Percentiles rank a stretch among this genome's conserved stretches.
Conservation (phyloP, 2,113 vertebrate genomes). For the Grantiella picta region DNA sequence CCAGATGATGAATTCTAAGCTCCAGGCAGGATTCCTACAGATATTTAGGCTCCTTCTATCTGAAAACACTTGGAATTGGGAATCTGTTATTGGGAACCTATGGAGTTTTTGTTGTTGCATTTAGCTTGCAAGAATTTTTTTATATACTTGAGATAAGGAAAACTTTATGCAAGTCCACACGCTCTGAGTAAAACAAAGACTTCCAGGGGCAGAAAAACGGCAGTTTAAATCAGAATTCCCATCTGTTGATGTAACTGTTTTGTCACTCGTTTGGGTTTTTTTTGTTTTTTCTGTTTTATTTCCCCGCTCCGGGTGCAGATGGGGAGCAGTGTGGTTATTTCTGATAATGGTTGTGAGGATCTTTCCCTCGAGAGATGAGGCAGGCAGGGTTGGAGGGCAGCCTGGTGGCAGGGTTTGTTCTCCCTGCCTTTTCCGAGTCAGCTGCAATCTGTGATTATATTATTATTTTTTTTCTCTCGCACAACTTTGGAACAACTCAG, state of each 20-base stretch:
- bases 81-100: fast-evolving
- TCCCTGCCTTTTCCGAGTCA: neutral
- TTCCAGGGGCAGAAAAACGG: neutral
- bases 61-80: neutral
- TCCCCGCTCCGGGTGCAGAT: neutral
- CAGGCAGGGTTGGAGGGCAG: neutral
- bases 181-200: neutral
- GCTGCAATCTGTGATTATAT: neutral
- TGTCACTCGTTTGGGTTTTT: neutral
- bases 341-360: neutral
- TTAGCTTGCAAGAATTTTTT: neutral
- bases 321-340: neutral
- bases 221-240: neutral
- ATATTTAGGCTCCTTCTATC: neutral
- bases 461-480: neutral
- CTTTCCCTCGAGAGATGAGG: neutral
- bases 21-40: neutral
- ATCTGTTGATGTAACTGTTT: neutral
- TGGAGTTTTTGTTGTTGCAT: no score
- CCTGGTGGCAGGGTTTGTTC: neutral
- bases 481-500: neutral
- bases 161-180: neutral
- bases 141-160: neutral
- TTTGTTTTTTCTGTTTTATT: neutral
- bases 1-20: neutral